These are phyloP conservation scores for Melanostigma gelatinosum DNA, from an alignment of 2,113 vertebrate genomes.

Conservation along the genomic window DNA sequence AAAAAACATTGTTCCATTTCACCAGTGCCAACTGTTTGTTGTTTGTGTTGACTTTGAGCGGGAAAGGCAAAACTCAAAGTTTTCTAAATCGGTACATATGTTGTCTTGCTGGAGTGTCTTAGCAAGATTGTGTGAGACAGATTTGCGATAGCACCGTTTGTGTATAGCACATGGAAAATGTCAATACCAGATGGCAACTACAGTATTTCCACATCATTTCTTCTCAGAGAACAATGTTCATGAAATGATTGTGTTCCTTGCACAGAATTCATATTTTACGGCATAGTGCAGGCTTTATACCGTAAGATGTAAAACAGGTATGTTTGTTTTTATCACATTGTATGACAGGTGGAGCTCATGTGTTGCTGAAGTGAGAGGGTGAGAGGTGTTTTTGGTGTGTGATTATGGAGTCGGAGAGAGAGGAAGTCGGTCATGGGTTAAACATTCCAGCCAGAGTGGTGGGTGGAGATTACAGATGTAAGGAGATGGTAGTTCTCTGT, in stretches of 20 bases:
- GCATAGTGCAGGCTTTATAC: conserved; percentile 64
- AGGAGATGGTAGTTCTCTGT: conserved; percentile 39
- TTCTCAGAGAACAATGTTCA: conserved; percentile 72
- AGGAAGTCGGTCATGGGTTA: conserved; percentile 43
- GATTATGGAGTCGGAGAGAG: conserved; percentile 25
- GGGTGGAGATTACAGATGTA: conserved; percentile 26
- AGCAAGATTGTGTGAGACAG: conserved; percentile 54
- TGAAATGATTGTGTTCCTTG: conserved; percentile 78
- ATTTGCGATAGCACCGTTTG: conserved; percentile 66
- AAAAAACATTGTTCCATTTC: conserved; percentile 82
- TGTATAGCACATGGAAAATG: conserved; percentile 76
- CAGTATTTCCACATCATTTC: conserved; percentile 69
- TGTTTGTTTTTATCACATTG: conserved; percentile 64
- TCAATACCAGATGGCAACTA: conserved; percentile 70
- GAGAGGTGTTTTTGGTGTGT: conserved; percentile 24
- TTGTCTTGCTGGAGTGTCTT: conserved; percentile 60
- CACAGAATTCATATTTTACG: conserved; percentile 75
- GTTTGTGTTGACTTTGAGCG: conserved; percentile 74
- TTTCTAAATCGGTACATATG: conserved; percentile 68
- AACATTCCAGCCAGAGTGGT: conserved; percentile 64
- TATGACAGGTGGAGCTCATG: conserved; percentile 44
- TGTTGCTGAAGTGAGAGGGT: conserved; percentile 43
- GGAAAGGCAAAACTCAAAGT: conserved; percentile 70
- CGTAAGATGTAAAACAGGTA: conserved; percentile 64
- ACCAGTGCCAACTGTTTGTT: conserved; percentile 80